Evolutionary conservation across 2,888 invertebrate genomes (phyloP).

Genomic region (Caradrina clavipalpis): DNA sequence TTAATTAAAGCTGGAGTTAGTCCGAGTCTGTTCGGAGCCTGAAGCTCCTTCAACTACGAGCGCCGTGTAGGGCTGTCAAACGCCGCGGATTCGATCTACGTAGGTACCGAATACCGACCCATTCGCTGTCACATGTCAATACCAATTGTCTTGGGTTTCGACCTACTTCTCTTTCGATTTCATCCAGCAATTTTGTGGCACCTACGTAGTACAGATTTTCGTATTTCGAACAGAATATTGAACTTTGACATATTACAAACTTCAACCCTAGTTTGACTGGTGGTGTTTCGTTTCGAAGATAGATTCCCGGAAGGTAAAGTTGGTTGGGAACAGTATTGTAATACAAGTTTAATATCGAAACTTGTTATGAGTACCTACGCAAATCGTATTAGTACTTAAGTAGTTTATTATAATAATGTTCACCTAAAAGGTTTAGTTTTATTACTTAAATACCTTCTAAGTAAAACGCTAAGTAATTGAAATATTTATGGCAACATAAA

Average conservation of each 20-base stretch:
- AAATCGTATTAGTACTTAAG: constrained; percentile 42
- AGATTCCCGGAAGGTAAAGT: constrained; percentile 23
- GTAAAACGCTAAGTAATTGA: constrained; percentile 49
- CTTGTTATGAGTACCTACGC: constrained; percentile 21
- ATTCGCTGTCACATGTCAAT: constrained; percentile 58
- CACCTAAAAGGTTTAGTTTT: constrained; percentile 39
- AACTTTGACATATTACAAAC: constrained; percentile 10
- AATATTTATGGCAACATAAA: constrained; percentile 47
- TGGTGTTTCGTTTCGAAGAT: constrained; percentile 30
- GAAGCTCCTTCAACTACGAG: constrained; percentile 59
- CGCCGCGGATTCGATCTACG: constrained; percentile 41
- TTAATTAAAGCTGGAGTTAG: constrained; percentile 78
- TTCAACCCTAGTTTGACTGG: constrained; percentile 41
- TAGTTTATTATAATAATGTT: constrained; percentile 20
- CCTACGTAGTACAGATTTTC: constrained; percentile 21
- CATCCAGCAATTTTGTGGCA: constrained; percentile 30
- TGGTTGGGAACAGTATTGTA: constrained; percentile 12
- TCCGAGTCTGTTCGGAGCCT: constrained; percentile 63
- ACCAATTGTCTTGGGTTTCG: constrained; percentile 56
- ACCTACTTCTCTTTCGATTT: constrained; percentile 55
- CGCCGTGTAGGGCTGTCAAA: constrained; percentile 64
- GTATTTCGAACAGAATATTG: constrained; percentile 21
- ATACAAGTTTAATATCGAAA: constrained; percentile 20
- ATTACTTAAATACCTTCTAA: constrained; percentile 32
- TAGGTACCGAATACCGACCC: constrained; percentile 44